Evolutionary conservation across 1,140 invertebrate genomes (phyloP), one percentile per base, ranked within the genome.

Genomic region (Drosophila lini): DNA sequence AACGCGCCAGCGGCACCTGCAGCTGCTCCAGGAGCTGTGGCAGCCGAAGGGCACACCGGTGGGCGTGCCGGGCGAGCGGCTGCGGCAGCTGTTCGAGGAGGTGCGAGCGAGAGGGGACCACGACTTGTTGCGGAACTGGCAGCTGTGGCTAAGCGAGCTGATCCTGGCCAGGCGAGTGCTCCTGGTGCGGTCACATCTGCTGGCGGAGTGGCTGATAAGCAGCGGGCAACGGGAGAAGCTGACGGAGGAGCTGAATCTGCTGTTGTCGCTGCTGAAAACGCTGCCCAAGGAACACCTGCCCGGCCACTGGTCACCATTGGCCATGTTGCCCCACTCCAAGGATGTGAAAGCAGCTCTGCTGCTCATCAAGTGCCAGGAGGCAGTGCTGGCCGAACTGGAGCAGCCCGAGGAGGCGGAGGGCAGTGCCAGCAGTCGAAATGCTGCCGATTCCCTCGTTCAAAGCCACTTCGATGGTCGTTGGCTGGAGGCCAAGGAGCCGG

Each of bases 361-460:
- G 40, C 62, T 88, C 9, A 42, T 88, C 11, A 41, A 75, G 22
- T 81, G 80, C 52, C 77, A 90, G 60, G 84, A 84, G 0, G 32
- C 50, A 4, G 28, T 84, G 31, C 48, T 78, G 9, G 28, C 22
- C n/a, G 56, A 64, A 10, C 4, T 74, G 9, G 42, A 22, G 9
- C 44, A 42, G n/a, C 32, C 41, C 2, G 58, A 56, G 25, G 38
- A 10, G n/a, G n/a, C 25, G 47, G 47, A 28, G 0, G 34, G 52
- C 11, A 28, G 55, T 15, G 16, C 62, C 10, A 36, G 52, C 32
- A 36, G 52, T 31, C 38, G 40, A 4, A 38, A 47, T 3, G 13
- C 81, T 34, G 84, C 44, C 5, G 57, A 67, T 34, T 41, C 59
- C 1, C 31, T 89, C 10, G 10, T 89, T 5, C 59, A 70, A 3